phyloP scores from a whole-genome alignment of 2,113 vertebrate species.

The Sapayoa aenigma region DNA sequence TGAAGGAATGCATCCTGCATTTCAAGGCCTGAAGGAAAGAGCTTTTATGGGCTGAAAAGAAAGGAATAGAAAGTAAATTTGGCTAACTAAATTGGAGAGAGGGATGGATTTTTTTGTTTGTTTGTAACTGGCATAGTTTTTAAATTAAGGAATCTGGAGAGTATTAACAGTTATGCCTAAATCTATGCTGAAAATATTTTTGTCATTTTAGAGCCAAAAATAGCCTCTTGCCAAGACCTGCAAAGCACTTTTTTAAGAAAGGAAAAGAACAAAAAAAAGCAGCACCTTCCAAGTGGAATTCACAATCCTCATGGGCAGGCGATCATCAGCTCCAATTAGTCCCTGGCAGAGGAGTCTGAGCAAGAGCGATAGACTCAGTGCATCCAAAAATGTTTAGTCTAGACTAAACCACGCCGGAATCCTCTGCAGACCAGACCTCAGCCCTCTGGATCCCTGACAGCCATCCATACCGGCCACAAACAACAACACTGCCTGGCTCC shows the following conservation, averaged over 20 bases:
- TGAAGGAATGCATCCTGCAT: neutral
- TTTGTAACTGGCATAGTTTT: conserved; percentile 48
- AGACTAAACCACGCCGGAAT: conserved; percentile 46
- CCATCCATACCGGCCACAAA: neutral
- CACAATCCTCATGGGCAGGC: conserved; percentile 41
- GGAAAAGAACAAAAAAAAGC: neutral
- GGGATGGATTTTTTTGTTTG: conserved; percentile 23
- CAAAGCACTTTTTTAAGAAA: conserved; percentile 28
- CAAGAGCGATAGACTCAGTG: neutral
- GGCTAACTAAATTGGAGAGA: neutral
- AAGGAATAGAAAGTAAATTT: neutral
- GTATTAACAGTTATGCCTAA: conserved; percentile 67
- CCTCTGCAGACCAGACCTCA: conserved; percentile 35
- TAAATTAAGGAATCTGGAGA: conserved; percentile 58
- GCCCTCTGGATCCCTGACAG: neutral
- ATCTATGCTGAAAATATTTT: conserved; percentile 47
- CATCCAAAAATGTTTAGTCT: conserved; percentile 69
- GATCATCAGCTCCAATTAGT: conserved; percentile 66
- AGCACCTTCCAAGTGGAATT: conserved; percentile 61
- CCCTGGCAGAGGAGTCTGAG: conserved; percentile 53
- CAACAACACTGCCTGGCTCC: neutral
- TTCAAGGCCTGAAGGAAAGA: neutral
- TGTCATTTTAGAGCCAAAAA: conserved; percentile 51
- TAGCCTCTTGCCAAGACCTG: conserved; percentile 60
- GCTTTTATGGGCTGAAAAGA: neutral